phyloP scores from a whole-genome alignment of 2,113 vertebrate species.

The Podarcis raffonei region DNA sequence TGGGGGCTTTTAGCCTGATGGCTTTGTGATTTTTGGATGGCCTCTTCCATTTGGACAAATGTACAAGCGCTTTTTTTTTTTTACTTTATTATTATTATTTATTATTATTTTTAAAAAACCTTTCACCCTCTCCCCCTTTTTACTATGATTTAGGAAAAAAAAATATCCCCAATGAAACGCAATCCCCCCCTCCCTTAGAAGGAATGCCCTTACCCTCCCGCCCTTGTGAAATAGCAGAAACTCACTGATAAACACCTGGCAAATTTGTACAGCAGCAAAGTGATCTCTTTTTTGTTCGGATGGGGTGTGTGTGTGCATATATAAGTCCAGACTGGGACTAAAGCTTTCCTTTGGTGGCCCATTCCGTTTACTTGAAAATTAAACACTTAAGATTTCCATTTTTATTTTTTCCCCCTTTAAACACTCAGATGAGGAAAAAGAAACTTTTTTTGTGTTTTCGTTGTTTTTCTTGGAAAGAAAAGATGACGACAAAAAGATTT shows the following conservation, averaged over 20 bases:
- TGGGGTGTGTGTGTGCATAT: not conserved
- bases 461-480: conserved; percentile 37
- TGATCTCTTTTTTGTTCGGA: conserved; percentile 31
- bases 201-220: not conserved
- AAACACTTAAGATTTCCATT: conserved; percentile 46
- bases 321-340: conserved; percentile 9
- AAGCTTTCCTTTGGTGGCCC: conserved; percentile 23
- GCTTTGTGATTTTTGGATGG: not conserved
- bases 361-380: conserved; percentile 43
- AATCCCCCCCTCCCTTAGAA: conserved; percentile 9
- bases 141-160: conserved; percentile 30
- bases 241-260: conserved; percentile 40
- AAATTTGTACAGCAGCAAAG: conserved; percentile 45
- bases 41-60: conserved; percentile 8
- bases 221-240: conserved; percentile 32
- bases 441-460: conserved; percentile 23
- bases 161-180: not conserved
- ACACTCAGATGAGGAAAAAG: conserved; percentile 53
- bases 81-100: conserved; percentile 8
- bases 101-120: conserved; percentile 11
- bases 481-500: conserved; percentile 28
- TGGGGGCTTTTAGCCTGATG: not conserved
- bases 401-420: conserved; percentile 29
- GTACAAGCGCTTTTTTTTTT: not conserved
- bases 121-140: conserved; percentile 1